A percentile compares a stretch with the other conserved stretches of the same genome.
Evolutionary conservation across 2,888 invertebrate species (phyloP).

Genomic region (Drosophila melanosoma): DNA sequence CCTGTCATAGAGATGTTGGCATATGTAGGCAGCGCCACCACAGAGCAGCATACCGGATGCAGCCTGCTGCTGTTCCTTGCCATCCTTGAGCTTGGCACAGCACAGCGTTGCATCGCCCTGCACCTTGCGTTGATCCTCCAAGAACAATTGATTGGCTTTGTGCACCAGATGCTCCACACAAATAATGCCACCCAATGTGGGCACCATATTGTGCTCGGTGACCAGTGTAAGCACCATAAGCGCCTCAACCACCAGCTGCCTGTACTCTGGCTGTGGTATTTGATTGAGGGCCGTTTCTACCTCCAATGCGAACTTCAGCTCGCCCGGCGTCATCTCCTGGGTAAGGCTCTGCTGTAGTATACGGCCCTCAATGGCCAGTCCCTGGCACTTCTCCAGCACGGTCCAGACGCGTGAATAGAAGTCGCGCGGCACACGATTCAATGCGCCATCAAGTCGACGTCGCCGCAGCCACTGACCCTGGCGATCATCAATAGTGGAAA

Average conservation of each 20-base stretch:
- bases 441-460: conserved; percentile 96
- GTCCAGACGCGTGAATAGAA: conserved; percentile 98
- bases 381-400: conserved; percentile 96
- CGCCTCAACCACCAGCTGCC: conserved; percentile 98
- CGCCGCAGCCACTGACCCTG: conserved; percentile 99
- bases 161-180: conserved; percentile 97
- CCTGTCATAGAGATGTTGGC: conserved; percentile 97
- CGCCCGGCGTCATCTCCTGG: conserved; percentile 99
- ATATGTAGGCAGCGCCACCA: conserved; percentile 97
- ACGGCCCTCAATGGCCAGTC: conserved; percentile 96
- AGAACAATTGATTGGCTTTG: conserved; percentile 96
- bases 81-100: conserved; percentile 92
- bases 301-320: conserved; percentile 98
- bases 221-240: conserved; percentile 97
- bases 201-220: conserved; percentile 93
- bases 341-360: conserved; percentile 96
- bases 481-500: conserved; percentile 87
- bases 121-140: conserved; percentile 96
- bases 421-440: conserved; percentile 98
- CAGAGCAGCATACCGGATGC: conserved; percentile 90
- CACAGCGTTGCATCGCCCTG: conserved; percentile 97
- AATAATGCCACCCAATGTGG: conserved; percentile 91
- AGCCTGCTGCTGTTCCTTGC: conserved; percentile 87
- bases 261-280: conserved; percentile 99
- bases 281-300: conserved; percentile 98